Conservation (phyloP, 2,113 vertebrate species). For the Cervus canadensis region DNA sequence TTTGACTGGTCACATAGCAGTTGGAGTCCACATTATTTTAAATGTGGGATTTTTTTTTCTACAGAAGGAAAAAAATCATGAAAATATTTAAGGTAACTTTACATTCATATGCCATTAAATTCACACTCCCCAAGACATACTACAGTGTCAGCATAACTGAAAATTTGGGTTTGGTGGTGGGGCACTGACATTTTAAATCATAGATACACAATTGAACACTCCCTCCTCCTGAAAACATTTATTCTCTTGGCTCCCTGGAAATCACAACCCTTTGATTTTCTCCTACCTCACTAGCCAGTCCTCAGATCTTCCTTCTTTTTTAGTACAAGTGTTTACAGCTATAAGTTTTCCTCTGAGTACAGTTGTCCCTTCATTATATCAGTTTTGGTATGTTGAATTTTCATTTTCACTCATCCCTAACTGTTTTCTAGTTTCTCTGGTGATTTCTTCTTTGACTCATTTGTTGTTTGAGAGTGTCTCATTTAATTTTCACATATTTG, state of each 20-base stretch:
- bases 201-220: neutral
- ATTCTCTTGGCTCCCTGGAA: neutral
- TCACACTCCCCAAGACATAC: neutral
- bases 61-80: neutral
- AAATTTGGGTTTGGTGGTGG: neutral
- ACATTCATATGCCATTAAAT: neutral
- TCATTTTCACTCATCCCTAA: neutral
- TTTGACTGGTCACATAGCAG: neutral
- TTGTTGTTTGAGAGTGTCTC: neutral
- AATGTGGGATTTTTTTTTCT: neutral
- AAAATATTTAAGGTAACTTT: neutral
- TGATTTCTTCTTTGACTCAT: neutral
- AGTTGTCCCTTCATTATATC: neutral
- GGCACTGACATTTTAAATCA: neutral
- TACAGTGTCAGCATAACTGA: neutral
- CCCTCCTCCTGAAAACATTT: neutral
- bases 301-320: neutral
- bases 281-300: neutral
- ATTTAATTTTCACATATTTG: neutral
- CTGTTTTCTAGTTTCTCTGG: neutral
- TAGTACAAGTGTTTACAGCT: neutral
- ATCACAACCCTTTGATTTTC: neutral
- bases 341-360: neutral
- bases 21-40: neutral
- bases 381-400: neutral